phyloP scores from a whole-genome alignment of 2,888 invertebrate genomes.

The Pecten maximus region DNA sequence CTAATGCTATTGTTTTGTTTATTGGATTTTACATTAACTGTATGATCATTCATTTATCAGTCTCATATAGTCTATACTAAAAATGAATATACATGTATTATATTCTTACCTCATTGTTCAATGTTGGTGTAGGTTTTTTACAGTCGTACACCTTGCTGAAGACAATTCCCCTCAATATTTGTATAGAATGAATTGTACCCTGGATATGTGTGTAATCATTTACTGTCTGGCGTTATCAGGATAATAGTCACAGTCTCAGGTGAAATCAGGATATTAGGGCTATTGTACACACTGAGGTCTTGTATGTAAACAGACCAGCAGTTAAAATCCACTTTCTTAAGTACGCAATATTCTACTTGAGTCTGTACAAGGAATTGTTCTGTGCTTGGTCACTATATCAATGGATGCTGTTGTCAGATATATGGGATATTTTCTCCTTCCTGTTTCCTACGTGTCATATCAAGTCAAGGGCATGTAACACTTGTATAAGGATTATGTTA shows the following conservation, averaged over 20 bases:
- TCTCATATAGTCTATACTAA: neutral
- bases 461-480: neutral
- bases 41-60: neutral
- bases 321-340: neutral
- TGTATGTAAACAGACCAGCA: neutral
- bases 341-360: neutral
- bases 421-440: conserved; percentile 8
- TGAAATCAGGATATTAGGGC: conserved; percentile 5
- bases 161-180: neutral
- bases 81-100: neutral
- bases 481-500: neutral
- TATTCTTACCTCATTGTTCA: neutral
- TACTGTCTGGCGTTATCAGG: neutral
- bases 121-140: neutral
- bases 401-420: neutral
- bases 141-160: neutral
- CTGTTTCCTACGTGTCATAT: neutral
- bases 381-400: neutral
- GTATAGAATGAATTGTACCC: neutral
- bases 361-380: neutral
- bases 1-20: neutral
- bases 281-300: conserved; percentile 15
- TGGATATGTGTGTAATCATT: neutral
- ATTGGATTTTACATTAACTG: neutral
- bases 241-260: neutral